These are phyloP conservation scores for Drosophila niveifrons DNA, from an alignment of 2,888 invertebrate species.

Conservation along the genomic window DNA sequence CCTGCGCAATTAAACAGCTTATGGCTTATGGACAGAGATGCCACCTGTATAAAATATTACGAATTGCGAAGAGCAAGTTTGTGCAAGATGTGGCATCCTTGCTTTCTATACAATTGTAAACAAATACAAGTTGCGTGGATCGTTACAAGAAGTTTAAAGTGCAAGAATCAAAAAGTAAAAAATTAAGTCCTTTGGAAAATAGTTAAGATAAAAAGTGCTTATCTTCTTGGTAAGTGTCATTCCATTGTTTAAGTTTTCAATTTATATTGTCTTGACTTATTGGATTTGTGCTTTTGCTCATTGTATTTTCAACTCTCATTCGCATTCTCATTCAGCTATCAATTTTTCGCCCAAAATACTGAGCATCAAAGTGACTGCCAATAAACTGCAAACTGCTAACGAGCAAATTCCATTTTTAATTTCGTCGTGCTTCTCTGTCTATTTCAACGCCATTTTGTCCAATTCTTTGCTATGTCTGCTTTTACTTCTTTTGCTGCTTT, in stretches of 20 bases:
- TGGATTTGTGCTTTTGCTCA: conserved; percentile 26
- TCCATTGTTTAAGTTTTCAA: not conserved
- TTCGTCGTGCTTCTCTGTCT: conserved; percentile 56
- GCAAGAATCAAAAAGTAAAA: not conserved
- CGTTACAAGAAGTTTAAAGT: not conserved
- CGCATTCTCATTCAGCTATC: conserved; percentile 39
- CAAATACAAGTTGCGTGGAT: not conserved
- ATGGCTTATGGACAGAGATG: not conserved
- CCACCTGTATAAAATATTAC: not conserved
- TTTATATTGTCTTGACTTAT: conserved; percentile 11
- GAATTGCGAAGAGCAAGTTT: not conserved
- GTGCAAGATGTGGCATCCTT: not conserved
- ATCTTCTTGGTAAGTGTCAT: not conserved
- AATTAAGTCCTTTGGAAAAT: not conserved
- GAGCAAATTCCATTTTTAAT: conserved; percentile 80
- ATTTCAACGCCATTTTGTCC: conserved; percentile 53
- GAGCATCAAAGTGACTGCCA: conserved; percentile 68
- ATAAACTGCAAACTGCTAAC: conserved; percentile 73
- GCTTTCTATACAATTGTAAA: not conserved
- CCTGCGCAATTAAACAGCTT: not conserved
- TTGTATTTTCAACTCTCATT: conserved; percentile 42
- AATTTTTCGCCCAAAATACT: conserved; percentile 58
- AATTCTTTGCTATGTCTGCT: conserved; percentile 15
- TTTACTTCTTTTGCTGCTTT: conserved; percentile 6
- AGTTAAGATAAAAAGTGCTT: not conserved